These are phyloP conservation scores for Mormyrus lacerda DNA, from an alignment of 2,113 vertebrate species.

Conservation along the genomic window DNA sequence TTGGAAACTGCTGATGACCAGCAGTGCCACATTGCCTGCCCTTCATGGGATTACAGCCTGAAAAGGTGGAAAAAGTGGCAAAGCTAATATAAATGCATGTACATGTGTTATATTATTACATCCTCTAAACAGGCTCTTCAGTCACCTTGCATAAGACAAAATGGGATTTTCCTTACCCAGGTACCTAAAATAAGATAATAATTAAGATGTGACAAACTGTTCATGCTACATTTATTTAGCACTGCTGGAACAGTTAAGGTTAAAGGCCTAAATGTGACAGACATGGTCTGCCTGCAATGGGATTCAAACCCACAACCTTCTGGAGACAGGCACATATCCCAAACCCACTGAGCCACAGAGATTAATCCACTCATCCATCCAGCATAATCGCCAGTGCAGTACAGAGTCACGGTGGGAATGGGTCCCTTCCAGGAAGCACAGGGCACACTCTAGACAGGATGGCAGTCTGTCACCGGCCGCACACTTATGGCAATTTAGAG, in stretches of 20 bases:
- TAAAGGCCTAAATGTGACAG: neutral
- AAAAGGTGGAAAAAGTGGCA: neutral
- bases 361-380: neutral
- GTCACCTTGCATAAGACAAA: neutral
- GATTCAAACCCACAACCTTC: neutral
- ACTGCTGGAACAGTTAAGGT: neutral
- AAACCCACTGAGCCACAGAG: neutral
- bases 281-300: neutral
- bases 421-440: neutral
- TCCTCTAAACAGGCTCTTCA: neutral
- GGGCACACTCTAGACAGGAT: neutral
- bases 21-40: conserved; percentile 8
- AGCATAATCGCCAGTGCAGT: neutral
- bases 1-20: neutral
- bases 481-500: neutral
- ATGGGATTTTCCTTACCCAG: neutral
- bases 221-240: neutral
- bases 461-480: neutral
- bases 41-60: conserved; percentile 20
- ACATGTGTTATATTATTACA: neutral
- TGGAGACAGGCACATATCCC: neutral
- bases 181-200: neutral
- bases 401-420: neutral
- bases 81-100: neutral
- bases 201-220: neutral